These are phyloP conservation scores for Leptinotarsa peninsularis DNA, from an alignment of 2,888 invertebrate species.

Conservation along the genomic window DNA sequence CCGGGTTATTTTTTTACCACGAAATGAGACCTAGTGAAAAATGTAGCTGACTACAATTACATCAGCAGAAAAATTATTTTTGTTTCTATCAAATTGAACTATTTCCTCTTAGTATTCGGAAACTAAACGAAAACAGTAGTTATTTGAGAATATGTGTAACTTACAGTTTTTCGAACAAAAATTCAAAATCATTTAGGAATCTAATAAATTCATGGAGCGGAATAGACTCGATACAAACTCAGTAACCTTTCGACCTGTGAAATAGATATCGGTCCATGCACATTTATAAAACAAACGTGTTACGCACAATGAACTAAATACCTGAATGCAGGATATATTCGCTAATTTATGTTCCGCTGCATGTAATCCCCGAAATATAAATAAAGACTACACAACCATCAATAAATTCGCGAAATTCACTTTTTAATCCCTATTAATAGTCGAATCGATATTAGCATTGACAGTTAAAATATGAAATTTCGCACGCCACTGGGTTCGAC, in stretches of 20 bases:
- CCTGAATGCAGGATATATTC: conserved; percentile 18
- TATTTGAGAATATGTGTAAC: too few relatives aligned
- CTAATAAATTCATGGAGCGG: too few relatives aligned
- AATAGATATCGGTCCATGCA: background rate
- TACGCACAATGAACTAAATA: conserved; percentile 5
- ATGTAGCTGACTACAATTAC: too few relatives aligned
- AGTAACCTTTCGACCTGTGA: background rate
- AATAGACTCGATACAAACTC: background rate
- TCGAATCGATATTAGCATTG: conserved; percentile 25
- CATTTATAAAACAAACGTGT: background rate
- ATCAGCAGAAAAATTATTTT: too few relatives aligned
- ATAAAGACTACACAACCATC: conserved; percentile 27
- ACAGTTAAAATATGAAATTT: conserved; percentile 45
- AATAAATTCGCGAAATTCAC: conserved; percentile 26
- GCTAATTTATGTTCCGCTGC: conserved; percentile 7
- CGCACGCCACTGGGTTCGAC: conserved; percentile 47
- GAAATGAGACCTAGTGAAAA: too few relatives aligned
- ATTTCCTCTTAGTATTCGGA: too few relatives aligned
- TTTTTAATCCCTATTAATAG: conserved; percentile 35
- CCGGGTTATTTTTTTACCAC: too few relatives aligned
- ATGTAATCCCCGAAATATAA: conserved; percentile 26
- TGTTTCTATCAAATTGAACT: too few relatives aligned
- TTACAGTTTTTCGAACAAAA: too few relatives aligned
- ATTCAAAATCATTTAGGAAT: too few relatives aligned
- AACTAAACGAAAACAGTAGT: too few relatives aligned